Percentiles rank a stretch among this genome's conserved stretches.
phyloP scores from a whole-genome alignment of 2,113 vertebrate genomes.

The Mesoclemmys tuberculata region DNA sequence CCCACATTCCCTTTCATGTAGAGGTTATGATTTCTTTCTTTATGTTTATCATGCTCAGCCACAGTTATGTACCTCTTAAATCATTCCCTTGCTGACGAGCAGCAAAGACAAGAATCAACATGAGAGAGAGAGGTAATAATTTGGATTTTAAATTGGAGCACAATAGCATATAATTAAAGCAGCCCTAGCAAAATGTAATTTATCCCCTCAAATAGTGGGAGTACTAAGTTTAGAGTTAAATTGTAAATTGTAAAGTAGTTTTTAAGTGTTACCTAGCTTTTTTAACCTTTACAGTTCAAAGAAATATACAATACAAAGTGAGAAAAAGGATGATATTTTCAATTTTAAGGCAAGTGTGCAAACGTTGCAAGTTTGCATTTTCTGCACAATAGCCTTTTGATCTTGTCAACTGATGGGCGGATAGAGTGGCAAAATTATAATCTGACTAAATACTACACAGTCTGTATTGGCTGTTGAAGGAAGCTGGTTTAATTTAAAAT shows the following conservation, averaged over 20 bases:
- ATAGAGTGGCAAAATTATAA: neutral
- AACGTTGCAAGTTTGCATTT: neutral
- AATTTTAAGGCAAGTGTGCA: neutral
- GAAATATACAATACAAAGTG: neutral
- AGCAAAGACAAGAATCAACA: conserved; percentile 5
- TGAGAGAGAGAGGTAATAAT: conserved; percentile 19
- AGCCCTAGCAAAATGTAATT: neutral
- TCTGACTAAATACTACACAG: neutral
- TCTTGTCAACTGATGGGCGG: neutral
- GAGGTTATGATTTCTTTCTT: neutral
- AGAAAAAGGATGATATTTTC: neutral
- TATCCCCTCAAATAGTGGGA: conserved; percentile 16
- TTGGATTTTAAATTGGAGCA: conserved; percentile 1
- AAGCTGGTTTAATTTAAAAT: neutral
- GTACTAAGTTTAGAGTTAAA: neutral
- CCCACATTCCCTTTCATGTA: neutral
- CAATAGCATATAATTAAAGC: neutral
- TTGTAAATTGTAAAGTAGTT: neutral
- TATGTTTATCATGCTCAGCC: conserved; percentile 3
- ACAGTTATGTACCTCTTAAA: neutral
- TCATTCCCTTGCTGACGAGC: conserved; percentile 11
- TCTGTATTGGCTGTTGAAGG: neutral
- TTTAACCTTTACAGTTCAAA: neutral
- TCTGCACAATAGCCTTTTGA: neutral
- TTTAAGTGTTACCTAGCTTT: neutral